A percentile compares a stretch with the other conserved stretches of the same genome.
phyloP scores from a whole-genome alignment of 2,797 vertebrate species.

The Fistularia tabacaria region DNA sequence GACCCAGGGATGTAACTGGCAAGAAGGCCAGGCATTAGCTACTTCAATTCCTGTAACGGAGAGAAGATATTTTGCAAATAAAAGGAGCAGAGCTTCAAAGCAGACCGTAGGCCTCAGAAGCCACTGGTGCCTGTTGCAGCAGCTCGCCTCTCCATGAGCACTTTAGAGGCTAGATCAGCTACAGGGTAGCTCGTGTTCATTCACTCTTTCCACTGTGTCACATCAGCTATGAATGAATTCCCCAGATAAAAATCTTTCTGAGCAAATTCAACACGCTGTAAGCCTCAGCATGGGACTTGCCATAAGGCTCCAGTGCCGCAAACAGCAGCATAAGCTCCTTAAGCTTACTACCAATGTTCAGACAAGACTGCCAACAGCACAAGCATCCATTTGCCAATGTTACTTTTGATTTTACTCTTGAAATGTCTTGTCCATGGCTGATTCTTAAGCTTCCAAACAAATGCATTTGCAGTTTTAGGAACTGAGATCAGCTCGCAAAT shows the following conservation, averaged over 20 bases:
- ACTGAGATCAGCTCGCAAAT: slow-evolving; percentile 24
- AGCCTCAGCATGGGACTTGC: slow-evolving; percentile 26
- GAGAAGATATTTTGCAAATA: slow-evolving; percentile 30
- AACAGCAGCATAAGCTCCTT: slow-evolving; percentile 26
- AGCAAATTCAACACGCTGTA: slow-evolving; percentile 33
- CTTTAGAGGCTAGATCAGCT: slow-evolving; percentile 27
- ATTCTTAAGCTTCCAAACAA: slow-evolving; percentile 38
- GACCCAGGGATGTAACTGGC: slow-evolving; percentile 4
- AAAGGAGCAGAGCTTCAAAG: slow-evolving; percentile 38
- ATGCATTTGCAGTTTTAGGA: slow-evolving; percentile 5
- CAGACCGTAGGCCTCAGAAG: slow-evolving; percentile 30
- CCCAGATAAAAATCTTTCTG: slow-evolving; percentile 29
- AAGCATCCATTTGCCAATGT: slow-evolving; percentile 15
- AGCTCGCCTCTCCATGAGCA: slow-evolving; percentile 11
- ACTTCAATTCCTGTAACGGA: slow-evolving; percentile 10
- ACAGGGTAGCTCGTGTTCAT: slow-evolving; percentile 27
- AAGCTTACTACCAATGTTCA: slow-evolving; percentile 33
- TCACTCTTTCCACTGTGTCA: slow-evolving; percentile 17
- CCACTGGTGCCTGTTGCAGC: slow-evolving; percentile 16
- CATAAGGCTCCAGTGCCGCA: slow-evolving; percentile 20
- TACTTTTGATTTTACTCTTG: slow-evolving; percentile 35
- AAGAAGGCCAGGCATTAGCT: slow-evolving; percentile 9
- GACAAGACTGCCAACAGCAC: slow-evolving; percentile 27
- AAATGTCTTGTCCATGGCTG: slow-evolving; percentile 34
- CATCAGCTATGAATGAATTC: slow-evolving; percentile 35